A percentile compares a stretch with the other conserved stretches of the same genome.
These are phyloP conservation scores for Drosophila lini DNA, from an alignment of 1,140 invertebrate genomes.

Conservation along the genomic window DNA sequence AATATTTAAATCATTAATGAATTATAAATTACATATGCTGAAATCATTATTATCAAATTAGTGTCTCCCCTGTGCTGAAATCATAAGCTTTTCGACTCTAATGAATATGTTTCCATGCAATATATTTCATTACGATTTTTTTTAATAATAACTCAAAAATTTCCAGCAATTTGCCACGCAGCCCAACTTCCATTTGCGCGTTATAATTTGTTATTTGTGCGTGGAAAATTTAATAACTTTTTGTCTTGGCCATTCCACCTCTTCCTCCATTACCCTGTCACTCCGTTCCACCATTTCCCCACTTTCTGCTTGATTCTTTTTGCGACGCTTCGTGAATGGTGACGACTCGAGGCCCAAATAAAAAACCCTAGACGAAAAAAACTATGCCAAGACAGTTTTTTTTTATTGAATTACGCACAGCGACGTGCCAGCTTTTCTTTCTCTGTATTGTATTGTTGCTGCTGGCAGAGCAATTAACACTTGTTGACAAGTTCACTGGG, in stretches of 20 bases:
- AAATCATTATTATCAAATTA: constrained; percentile 7
- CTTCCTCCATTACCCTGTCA: constrained; percentile 7
- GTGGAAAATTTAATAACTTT: constrained; percentile 50
- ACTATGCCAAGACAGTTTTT: constrained; percentile 25
- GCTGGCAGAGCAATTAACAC: constrained; percentile 69
- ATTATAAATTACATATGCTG: neutral
- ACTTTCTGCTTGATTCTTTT: constrained; percentile 25
- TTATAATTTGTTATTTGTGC: constrained; percentile 48
- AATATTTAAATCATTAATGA: neutral
- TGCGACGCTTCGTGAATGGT: constrained; percentile 15
- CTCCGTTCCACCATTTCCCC: constrained; percentile 12
- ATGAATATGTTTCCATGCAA: constrained; percentile 7
- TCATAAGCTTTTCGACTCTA: neutral
- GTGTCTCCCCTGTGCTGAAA: constrained; percentile 2
- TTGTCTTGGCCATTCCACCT: neutral
- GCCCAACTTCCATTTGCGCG: constrained; percentile 26
- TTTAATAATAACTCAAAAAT: constrained; percentile 21
- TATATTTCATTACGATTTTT: constrained; percentile 12
- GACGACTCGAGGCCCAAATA: constrained; percentile 9
- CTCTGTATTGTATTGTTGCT: constrained; percentile 15
- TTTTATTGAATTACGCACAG: constrained; percentile 29
- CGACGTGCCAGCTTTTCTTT: constrained; percentile 21
- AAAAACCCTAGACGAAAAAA: constrained; percentile 15
- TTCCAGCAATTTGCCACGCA: constrained; percentile 24
- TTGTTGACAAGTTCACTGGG: constrained; percentile 77